Base-by-base conservation (phyloP, 2,113 vertebrate species). In the Platysteira castanea region DNA sequence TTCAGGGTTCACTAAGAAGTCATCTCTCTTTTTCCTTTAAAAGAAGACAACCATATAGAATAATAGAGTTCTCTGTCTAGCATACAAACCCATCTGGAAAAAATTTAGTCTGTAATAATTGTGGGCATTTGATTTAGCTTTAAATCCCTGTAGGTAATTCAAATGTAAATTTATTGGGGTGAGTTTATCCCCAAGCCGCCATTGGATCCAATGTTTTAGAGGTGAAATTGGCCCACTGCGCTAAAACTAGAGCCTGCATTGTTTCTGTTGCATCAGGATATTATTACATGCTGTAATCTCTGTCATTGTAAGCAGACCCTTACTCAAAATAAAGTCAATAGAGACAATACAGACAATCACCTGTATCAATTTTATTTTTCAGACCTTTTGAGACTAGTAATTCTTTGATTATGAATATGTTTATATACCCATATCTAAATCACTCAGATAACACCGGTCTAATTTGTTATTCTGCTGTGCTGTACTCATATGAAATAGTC, bases 31-130 rank as follows among this genome's bases (percentile, higher is more conserved):
- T 89, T 94, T 76, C 60, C 39, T 90, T 94, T 87, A 92, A 87
- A 78, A 94, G 63, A 94, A 88, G 90, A 96, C 88, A 92, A 81
- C 68, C 28, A 11, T 77, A 42, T 27, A 78, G 83, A 91, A 95
- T 96, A 97, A 96, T 94, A 94, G 83, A 96, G 88, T 95, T 93
- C 78, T 96, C 93, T 96, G 90, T 96, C 83, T 89, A 92, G 83
- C 88, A 78, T 86, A 49, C 56, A 88, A 77, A 80, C 76, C 71
- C 96, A 97, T 96, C 95, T 97, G 95, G 96, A 97, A 96, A 89
- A n/a, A 96, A 95, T 96, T 97, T 96, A 92, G 83, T 71, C 52
- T 84, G 85, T 64, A 96, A 89, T 93, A 88, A 95, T 96, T 84
- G 85, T 81, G 93, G 93, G 89, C 84, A 96, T 90, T 97, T 94